phyloP scores from a whole-genome alignment of 2,888 invertebrate species.

The Cheilosia vulpina region DNA sequence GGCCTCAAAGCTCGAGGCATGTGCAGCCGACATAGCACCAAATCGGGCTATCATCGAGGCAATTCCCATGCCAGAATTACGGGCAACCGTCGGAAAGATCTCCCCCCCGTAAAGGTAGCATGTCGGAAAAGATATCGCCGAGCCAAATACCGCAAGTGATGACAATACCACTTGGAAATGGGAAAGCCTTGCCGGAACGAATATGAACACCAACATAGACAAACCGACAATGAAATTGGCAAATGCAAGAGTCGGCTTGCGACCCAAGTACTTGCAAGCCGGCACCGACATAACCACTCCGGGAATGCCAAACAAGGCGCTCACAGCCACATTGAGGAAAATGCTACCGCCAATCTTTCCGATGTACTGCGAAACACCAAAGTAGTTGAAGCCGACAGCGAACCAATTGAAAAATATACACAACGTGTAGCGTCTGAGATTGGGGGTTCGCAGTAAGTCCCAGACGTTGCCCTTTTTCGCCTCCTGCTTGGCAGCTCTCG shows the following conservation, averaged over 20 bases:
- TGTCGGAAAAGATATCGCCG: conserved; percentile 91
- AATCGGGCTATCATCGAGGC: conserved; percentile 92
- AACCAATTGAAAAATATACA: conserved; percentile 84
- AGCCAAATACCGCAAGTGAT: conserved; percentile 89
- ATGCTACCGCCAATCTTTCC: conserved; percentile 91
- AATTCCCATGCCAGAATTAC: conserved; percentile 92
- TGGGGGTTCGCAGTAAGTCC: conserved; percentile 87
- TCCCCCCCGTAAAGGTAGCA: conserved; percentile 93
- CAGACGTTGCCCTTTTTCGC: conserved; percentile 84
- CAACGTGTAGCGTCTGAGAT: conserved; percentile 86
- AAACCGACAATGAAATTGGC: conserved; percentile 86
- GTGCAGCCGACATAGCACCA: conserved; percentile 92
- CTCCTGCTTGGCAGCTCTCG: conserved; percentile 4
- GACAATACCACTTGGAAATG: conserved; percentile 78
- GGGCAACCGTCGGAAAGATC: conserved; percentile 92
- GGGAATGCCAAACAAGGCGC: conserved; percentile 87
- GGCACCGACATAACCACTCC: conserved; percentile 84
- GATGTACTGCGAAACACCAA: conserved; percentile 93
- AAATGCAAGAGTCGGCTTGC: conserved; percentile 87
- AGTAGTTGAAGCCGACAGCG: conserved; percentile 89
- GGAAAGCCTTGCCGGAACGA: conserved; percentile 83
- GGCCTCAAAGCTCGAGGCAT: conserved; percentile 87
- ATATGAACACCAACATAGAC: conserved; percentile 87
- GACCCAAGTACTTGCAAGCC: conserved; percentile 87
- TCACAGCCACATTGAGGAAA: conserved; percentile 91